These are phyloP conservation scores for Merluccius polli DNA, from an alignment of 2,797 vertebrate species.

Conservation along the genomic window DNA sequence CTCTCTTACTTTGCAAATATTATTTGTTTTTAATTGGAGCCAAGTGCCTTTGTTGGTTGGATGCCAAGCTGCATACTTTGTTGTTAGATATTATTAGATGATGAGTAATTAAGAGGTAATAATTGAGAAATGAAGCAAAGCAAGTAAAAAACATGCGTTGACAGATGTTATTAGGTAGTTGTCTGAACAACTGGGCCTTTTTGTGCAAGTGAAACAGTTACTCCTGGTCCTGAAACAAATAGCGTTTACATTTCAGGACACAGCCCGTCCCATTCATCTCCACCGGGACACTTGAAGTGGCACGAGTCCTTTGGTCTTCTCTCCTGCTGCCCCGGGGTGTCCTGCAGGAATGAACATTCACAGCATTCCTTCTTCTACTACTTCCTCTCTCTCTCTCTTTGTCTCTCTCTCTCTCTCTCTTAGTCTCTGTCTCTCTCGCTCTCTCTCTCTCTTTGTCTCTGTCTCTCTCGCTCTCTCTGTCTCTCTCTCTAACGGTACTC, in stretches of 20 bases:
- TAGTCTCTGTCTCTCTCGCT: constrained; percentile 19
- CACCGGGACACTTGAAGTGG: constrained; percentile 35
- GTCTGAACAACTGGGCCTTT: neutral
- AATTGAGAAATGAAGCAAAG: neutral
- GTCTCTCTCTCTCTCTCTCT: constrained; percentile 2
- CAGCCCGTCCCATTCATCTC: constrained; percentile 54
- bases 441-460: constrained; percentile 40
- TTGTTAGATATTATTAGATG: neutral
- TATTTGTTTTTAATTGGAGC: neutral
- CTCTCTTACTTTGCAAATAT: neutral
- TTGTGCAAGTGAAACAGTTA: constrained; percentile 15
- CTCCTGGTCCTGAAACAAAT: constrained; percentile 27
- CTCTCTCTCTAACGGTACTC: constrained; percentile 5
- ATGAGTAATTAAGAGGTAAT: neutral
- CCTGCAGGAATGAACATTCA: constrained; percentile 58
- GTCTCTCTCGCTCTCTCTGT: neutral
- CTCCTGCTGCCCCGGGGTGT: constrained; percentile 59
- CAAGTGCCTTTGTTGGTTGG: neutral
- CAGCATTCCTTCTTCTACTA: constrained; percentile 42
- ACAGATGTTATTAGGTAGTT: neutral
- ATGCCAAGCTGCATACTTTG: neutral
- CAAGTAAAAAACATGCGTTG: neutral
- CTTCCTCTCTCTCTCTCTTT: constrained; percentile 25
- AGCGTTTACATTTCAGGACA: constrained; percentile 51
- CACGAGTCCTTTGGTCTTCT: constrained; percentile 43